Percentiles rank a stretch among this genome's conserved stretches.
phyloP scores from a whole-genome alignment of 2,113 vertebrate species.

The Cryptotis parvus region DNA sequence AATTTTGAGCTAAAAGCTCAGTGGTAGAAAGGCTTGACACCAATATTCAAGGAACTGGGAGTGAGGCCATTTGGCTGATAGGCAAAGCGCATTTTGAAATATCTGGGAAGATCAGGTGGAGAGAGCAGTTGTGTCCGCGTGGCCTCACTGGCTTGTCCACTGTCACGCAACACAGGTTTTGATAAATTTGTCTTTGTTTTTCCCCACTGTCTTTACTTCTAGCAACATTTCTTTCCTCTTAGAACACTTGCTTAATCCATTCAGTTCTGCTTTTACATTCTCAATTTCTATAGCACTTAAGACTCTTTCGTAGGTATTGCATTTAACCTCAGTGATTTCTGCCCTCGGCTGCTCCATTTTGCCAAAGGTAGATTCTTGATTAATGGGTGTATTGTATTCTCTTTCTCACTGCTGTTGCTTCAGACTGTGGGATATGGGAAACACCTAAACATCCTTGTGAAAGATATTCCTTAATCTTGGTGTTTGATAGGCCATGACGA shows the following conservation, averaged over 20 bases:
- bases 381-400: background rate
- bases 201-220: background rate
- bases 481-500: background rate
- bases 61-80: background rate
- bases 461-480: background rate
- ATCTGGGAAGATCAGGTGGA: background rate
- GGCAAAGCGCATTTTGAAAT: background rate
- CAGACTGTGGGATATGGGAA: background rate
- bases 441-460: background rate
- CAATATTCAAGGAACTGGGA: background rate
- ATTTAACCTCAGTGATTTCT: constrained; percentile 2
- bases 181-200: background rate
- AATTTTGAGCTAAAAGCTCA: background rate
- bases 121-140: background rate
- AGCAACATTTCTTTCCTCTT: background rate
- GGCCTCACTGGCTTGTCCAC: background rate
- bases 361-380: background rate
- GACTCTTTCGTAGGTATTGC: background rate
- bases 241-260: background rate
- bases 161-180: background rate
- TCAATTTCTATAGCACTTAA: background rate
- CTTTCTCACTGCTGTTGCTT: background rate
- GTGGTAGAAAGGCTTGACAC: background rate
- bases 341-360: background rate
- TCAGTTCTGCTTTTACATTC: background rate